phyloP scores from a whole-genome alignment of 1,140 invertebrate genomes.

The Oscheius sp. region DNA sequence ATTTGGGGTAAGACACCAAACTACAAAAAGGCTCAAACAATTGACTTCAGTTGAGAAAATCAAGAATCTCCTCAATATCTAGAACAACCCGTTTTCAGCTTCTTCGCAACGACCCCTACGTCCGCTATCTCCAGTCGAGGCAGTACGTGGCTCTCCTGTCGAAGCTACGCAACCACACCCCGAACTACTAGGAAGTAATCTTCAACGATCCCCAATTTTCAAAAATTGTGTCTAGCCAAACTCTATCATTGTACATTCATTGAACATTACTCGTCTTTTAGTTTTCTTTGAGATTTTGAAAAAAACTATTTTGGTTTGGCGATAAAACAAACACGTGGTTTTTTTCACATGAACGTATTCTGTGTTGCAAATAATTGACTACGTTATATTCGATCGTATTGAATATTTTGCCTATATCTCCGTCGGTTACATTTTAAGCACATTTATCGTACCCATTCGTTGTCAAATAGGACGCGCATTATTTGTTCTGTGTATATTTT shows the following conservation, averaged over 20 bases:
- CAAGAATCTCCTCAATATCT: too few relatives aligned
- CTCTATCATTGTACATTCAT: not conserved
- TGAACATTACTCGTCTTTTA: not conserved
- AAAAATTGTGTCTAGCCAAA: not conserved
- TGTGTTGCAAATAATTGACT: too few relatives aligned
- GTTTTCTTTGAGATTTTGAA: not conserved
- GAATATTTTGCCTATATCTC: not conserved
- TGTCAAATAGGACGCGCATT: too few relatives aligned
- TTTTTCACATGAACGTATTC: not conserved
- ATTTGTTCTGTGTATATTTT: too few relatives aligned
- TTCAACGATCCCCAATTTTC: not conserved
- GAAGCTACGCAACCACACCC: slow-evolving; percentile 28
- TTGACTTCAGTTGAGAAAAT: too few relatives aligned
- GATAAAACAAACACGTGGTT: not conserved
- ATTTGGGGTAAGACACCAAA: too few relatives aligned
- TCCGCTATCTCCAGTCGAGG: slow-evolving; percentile 54
- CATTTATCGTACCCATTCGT: too few relatives aligned
- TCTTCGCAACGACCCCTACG: slow-evolving; percentile 53
- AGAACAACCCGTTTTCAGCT: slow-evolving; percentile 34
- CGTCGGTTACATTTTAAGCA: not conserved
- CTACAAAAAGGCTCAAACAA: too few relatives aligned
- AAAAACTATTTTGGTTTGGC: not conserved
- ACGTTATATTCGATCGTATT: not conserved
- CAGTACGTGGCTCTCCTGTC: slow-evolving; percentile 52
- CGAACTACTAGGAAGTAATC: not conserved